Evolutionary conservation across 2,888 invertebrate species (phyloP).

Genomic region (Spicauda simplicius): DNA sequence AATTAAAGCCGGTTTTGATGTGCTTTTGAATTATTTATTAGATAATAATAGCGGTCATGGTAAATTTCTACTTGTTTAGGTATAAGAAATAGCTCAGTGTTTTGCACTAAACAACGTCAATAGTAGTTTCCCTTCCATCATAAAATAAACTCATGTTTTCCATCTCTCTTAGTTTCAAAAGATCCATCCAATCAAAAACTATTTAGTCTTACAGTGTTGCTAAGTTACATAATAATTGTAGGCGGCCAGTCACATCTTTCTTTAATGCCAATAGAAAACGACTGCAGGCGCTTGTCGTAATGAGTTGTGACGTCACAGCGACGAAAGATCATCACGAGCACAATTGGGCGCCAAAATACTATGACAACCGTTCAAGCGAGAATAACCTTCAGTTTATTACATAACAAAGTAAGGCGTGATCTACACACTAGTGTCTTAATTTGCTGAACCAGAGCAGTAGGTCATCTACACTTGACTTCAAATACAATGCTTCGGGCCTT

Average conservation of each 20-base stretch:
- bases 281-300: background rate
- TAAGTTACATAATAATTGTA: background rate
- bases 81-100: background rate
- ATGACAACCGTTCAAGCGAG: constrained; percentile 46
- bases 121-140: too few relatives aligned
- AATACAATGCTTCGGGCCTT: too few relatives aligned
- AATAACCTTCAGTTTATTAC: constrained; percentile 48
- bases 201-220: background rate
- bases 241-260: background rate
- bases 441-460: constrained; percentile 3
- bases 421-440: constrained; percentile 17
- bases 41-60: background rate
- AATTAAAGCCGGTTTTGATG: constrained; percentile 4
- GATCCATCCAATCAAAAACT: too few relatives aligned
- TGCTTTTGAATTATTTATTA: background rate
- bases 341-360: constrained; percentile 47
- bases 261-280: too few relatives aligned
- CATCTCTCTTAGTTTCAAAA: too few relatives aligned
- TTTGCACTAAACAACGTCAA: background rate
- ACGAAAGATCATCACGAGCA: constrained; percentile 38
- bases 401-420: constrained; percentile 26
- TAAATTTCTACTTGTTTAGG: background rate
- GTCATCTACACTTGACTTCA: background rate
- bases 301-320: constrained; percentile 41
- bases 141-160: too few relatives aligned